Evolutionary conservation across 2,888 invertebrate species (phyloP).

Genomic region (Macrophya annulata): DNA sequence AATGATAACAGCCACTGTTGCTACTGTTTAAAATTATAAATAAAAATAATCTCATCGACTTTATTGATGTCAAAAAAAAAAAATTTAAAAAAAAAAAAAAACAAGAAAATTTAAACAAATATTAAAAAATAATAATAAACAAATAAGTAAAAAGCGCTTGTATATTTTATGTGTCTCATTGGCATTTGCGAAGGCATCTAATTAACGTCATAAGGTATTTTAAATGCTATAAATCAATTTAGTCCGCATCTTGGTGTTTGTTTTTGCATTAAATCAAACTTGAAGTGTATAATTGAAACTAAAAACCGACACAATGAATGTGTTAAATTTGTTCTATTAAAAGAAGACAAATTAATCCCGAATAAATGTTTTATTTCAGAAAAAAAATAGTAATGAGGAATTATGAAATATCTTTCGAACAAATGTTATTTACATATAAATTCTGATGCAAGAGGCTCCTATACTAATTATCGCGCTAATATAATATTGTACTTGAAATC

Average conservation of each 20-base stretch:
- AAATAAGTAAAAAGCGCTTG: neutral
- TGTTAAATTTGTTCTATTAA: neutral
- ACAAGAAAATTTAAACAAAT: neutral
- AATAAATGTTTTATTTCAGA: neutral
- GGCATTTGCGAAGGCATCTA: slow-evolving; percentile 3
- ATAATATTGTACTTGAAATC: neutral
- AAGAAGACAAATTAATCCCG: neutral
- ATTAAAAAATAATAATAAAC: neutral
- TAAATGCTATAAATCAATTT: neutral
- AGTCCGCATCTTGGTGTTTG: neutral
- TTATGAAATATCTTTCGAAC: neutral
- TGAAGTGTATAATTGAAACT: neutral
- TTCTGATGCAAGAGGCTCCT: neutral
- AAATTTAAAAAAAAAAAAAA: slow-evolving; percentile 15
- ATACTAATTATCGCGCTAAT: neutral
- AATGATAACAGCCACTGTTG: neutral
- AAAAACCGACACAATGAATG: too few species aligned
- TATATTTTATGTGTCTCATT: slow-evolving; percentile 12
- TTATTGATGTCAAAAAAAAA: neutral
- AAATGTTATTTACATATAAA: neutral
- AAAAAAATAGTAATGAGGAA: neutral
- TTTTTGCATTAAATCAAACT: neutral
- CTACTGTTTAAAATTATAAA: neutral
- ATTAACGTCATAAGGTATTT: neutral
- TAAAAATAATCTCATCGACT: neutral